Percentiles rank a stretch among this genome's conserved stretches.
Conservation (phyloP, 2,888 invertebrate species). For the Aleiodes leptofemur region DNA sequence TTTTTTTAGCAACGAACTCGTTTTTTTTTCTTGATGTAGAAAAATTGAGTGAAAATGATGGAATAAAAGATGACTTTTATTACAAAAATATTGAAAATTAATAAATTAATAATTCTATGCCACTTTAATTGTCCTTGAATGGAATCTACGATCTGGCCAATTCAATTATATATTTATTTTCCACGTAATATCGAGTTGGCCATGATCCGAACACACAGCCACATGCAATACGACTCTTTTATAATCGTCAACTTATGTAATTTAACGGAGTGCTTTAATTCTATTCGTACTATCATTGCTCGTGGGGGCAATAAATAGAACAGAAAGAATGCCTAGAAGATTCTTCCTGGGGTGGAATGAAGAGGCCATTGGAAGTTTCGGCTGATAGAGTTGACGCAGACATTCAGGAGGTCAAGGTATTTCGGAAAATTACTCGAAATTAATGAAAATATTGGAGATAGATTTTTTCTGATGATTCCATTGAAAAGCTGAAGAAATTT, state of each 20-base stretch:
- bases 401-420: neutral
- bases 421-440: neutral
- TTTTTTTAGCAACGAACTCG: too few species aligned
- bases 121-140: conserved; percentile 65
- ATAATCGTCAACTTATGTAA: conserved; percentile 42
- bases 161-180: conserved; percentile 70
- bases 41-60: too few species aligned
- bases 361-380: neutral
- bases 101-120: conserved; percentile 64
- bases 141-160: conserved; percentile 63
- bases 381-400: neutral
- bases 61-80: neutral
- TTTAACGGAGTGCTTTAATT: conserved; percentile 13
- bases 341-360: too few species aligned
- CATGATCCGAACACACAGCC: conserved; percentile 64
- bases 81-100: neutral
- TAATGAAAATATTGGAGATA: too few species aligned
- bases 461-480: too few species aligned
- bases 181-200: conserved; percentile 68
- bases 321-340: too few species aligned
- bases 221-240: conserved; percentile 60
- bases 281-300: neutral
- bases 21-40: neutral
- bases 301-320: neutral
- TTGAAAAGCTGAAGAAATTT: too few species aligned